Conservation (phyloP, 1,140 invertebrate genomes). For the Sitobion miscanthi region DNA sequence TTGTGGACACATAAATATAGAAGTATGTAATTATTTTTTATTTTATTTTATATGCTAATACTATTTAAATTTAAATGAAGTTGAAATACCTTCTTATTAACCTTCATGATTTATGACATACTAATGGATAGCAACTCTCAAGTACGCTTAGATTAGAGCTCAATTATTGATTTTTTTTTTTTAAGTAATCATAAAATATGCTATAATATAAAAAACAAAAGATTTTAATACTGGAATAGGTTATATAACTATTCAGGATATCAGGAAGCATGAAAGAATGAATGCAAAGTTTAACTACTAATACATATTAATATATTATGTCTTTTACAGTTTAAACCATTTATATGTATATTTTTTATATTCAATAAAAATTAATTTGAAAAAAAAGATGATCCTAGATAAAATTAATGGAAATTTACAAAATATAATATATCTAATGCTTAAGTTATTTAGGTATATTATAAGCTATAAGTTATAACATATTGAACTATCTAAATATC, state of each 20-base stretch:
- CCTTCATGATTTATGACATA: neutral
- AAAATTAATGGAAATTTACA: neutral
- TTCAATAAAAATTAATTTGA: too few relatives aligned
- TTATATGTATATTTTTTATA: neutral
- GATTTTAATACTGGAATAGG: neutral
- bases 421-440: neutral
- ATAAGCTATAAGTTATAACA: too few relatives aligned
- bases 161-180: neutral
- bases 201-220: neutral
- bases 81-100: neutral
- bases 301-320: neutral
- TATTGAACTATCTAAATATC: too few relatives aligned
- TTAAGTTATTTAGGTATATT: neutral
- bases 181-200: neutral
- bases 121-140: neutral
- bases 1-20: too few relatives aligned
- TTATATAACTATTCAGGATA: neutral
- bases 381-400: neutral
- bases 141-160: neutral
- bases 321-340: neutral
- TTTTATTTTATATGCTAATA: neutral
- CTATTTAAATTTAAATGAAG: neutral
- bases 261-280: neutral
- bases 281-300: neutral
- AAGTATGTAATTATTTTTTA: neutral